A percentile compares a stretch with the other conserved stretches of the same genome.
Evolutionary conservation across 2,888 invertebrate genomes (phyloP).

Genomic region (Yponomeuta malinellus): DNA sequence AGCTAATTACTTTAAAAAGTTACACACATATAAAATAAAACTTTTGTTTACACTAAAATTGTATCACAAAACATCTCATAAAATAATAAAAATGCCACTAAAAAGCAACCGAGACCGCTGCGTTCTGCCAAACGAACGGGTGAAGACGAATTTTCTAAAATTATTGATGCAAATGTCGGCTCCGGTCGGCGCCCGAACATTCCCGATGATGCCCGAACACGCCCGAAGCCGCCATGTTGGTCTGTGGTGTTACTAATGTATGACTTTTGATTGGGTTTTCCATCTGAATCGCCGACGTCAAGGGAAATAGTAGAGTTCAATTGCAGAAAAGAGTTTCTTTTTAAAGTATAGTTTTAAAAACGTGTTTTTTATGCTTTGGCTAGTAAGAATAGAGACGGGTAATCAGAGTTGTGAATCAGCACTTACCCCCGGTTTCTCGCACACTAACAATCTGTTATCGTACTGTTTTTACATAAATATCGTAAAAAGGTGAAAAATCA

Average conservation of each 20-base stretch:
- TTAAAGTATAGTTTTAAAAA: too few species aligned
- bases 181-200: neutral
- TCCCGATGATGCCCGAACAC: neutral
- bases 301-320: neutral
- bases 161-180: slow-evolving; percentile 15
- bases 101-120: slow-evolving; percentile 4
- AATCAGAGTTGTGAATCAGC: too few species aligned
- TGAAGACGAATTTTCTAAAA: slow-evolving; percentile 14
- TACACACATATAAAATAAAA: neutral
- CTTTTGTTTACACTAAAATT: neutral
- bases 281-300: neutral
- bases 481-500: too few species aligned
- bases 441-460: too few species aligned
- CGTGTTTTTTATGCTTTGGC: too few species aligned
- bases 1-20: too few species aligned
- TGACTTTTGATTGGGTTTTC: neutral
- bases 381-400: too few species aligned
- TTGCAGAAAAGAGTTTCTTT: too few species aligned
- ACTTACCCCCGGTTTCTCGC: too few species aligned
- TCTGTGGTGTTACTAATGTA: neutral
- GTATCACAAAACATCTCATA: neutral
- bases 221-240: neutral
- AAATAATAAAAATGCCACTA: slow-evolving; percentile 6
- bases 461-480: too few species aligned
- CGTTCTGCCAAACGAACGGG: slow-evolving; percentile 1